A percentile compares a stretch with the other conserved stretches of the same genome.
Evolutionary conservation across 1,140 invertebrate species (phyloP).

Genomic region (Eumaeus atala): DNA sequence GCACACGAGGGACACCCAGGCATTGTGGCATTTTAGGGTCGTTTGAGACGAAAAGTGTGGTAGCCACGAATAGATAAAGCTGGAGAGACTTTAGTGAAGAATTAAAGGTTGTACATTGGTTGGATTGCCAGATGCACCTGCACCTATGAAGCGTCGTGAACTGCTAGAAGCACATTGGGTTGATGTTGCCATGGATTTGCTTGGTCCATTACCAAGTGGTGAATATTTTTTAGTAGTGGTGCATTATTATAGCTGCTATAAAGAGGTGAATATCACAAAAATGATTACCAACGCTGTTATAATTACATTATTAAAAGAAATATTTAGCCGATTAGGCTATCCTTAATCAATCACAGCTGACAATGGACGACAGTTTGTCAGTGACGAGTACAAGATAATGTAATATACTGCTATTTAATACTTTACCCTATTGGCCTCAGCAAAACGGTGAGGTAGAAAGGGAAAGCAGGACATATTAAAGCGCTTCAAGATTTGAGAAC

Average conservation of each 20-base stretch:
- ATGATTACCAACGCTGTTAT: slow-evolving; percentile 17
- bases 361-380: no score
- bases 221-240: slow-evolving; percentile 22
- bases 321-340: no score
- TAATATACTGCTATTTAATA: no score
- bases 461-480: no score
- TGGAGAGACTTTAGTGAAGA: not conserved
- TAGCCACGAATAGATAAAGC: slow-evolving; percentile 23
- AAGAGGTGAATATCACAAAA: slow-evolving; percentile 22
- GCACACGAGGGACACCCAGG: slow-evolving; percentile 20
- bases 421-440: no score
- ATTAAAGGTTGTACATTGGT: slow-evolving; percentile 13
- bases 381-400: no score
- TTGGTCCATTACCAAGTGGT: slow-evolving; percentile 31
- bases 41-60: slow-evolving; percentile 22
- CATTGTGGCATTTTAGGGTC: slow-evolving; percentile 17
- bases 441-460: no score
- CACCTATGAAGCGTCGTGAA: slow-evolving; percentile 28
- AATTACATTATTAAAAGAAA: slow-evolving; percentile 12
- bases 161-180: slow-evolving; percentile 33
- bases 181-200: slow-evolving; percentile 32
- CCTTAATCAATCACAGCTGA: no score
- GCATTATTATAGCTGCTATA: slow-evolving; percentile 27
- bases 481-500: slow-evolving; percentile 15
- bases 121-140: slow-evolving; percentile 25